A percentile compares a stretch with the other conserved stretches of the same genome.
phyloP scores from a whole-genome alignment of 2,113 vertebrate species.

The Labeo rohita region DNA sequence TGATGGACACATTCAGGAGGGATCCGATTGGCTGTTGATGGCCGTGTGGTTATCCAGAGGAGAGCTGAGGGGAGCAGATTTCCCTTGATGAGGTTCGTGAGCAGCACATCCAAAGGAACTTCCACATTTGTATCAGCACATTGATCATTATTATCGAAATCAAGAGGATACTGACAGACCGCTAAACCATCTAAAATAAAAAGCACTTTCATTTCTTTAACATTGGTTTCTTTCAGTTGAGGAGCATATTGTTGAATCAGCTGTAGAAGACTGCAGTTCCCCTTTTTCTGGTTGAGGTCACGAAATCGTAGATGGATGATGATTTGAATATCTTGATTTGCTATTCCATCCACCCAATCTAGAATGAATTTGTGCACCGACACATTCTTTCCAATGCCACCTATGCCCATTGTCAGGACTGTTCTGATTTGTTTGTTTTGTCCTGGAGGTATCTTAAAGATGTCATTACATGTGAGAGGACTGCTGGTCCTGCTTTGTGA shows the following conservation, averaged over 20 bases:
- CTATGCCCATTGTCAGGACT: conserved; percentile 14
- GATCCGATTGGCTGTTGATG: conserved; percentile 27
- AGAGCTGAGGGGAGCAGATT: conserved; percentile 27
- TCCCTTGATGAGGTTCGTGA: conserved; percentile 36
- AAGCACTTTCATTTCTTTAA: background rate
- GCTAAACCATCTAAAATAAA: conserved; percentile 35
- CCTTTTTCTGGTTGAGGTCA: background rate
- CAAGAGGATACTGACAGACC: conserved; percentile 19
- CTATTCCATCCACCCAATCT: background rate
- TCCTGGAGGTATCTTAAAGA: conserved; percentile 11
- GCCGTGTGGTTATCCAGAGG: conserved; percentile 2
- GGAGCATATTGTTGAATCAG: background rate
- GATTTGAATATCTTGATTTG: background rate
- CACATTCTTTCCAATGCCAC: conserved; percentile 23
- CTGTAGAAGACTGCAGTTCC: background rate
- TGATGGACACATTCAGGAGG: background rate
- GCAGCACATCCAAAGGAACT: conserved; percentile 7
- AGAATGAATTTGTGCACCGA: conserved; percentile 8
- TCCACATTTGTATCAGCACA: background rate
- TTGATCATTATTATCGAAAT: background rate
- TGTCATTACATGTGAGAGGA: background rate
- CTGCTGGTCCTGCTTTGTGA: background rate
- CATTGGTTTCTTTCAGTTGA: background rate
- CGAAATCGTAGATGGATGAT: conserved; percentile 1
- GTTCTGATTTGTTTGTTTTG: background rate